Evolutionary conservation across 1,140 invertebrate species (phyloP).

Genomic region (Chionoecetes opilio): DNA sequence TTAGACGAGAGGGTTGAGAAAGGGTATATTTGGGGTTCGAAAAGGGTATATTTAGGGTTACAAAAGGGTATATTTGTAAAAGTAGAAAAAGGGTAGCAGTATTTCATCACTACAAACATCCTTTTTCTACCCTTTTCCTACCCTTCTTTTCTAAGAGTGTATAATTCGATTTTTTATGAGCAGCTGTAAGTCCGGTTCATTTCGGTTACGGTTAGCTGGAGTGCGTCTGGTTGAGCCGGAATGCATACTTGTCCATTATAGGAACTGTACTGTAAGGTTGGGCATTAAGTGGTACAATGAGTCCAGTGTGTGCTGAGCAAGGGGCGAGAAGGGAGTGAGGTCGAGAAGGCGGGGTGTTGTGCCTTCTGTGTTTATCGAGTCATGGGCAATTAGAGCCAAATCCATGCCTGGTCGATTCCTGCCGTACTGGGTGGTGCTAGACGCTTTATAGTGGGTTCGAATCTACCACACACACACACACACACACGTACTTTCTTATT

Average conservation of each 20-base stretch:
- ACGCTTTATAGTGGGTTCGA: neutral
- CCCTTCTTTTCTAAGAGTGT: no score
- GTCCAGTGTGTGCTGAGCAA: neutral
- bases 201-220: neutral
- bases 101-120: no score
- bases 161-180: no score
- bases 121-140: no score
- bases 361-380: slow-evolving; percentile 28
- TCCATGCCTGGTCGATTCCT: slow-evolving; percentile 25
- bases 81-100: no score
- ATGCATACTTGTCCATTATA: neutral
- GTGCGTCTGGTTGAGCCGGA: neutral
- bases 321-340: neutral
- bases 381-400: slow-evolving; percentile 19
- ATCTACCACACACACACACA: neutral
- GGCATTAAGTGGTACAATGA: neutral
- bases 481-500: neutral
- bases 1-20: no score
- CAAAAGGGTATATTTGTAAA: no score
- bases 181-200: neutral
- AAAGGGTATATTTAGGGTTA: no score
- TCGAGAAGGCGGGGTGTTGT: neutral
- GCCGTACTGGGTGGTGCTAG: neutral
- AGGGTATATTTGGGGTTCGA: no score
- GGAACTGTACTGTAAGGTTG: neutral